Evolutionary conservation across 2,113 vertebrate genomes (phyloP), one percentile per base, ranked within the genome.

Genomic region (Willisornis vidua): DNA sequence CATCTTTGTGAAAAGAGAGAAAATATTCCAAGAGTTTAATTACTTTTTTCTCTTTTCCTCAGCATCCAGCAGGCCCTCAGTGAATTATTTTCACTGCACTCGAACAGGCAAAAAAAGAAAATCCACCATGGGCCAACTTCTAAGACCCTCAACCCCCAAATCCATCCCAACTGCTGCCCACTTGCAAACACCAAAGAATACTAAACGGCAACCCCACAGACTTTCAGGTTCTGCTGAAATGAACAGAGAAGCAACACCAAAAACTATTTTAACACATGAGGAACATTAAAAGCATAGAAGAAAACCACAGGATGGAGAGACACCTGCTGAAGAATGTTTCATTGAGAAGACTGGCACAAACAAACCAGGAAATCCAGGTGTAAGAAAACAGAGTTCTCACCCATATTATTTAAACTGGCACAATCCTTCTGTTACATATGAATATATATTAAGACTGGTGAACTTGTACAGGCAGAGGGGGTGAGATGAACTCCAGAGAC

Each of bases 101-200:
- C n/a, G 59, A 76, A 77, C 12, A 23, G 61, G 25, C 35, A 91
- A 92, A 93, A 90, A 94, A 90, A 93, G 88, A 94, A 90, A 96
- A 96, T 87, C 73, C 39, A 75, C 33, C 73, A 48, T 0, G 0
- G 18, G 45, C 70, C 87, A 92, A 87, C 68, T 90, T 48, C 68
- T 66, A 63, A 59, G 57, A 81, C 75, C 55, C 39, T 90, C 57
- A 80, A 41, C 79, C 28, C 57, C 73, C 66, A 89, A 61, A 87
- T 84, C 90, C 90, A 89, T 73, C 66, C 65, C 29, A 68, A 82
- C 12, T 65, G 28, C 28, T 66, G 55, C 54, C 52, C 45, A 37
- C 39, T 61, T 89, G 22, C 58, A 75, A 88, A 54, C 41, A 74
- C 35, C 46, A 92, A 92, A 57, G 57, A 89, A 91, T 73, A 35